A percentile compares a stretch with the other conserved stretches of the same genome.
These are phyloP conservation scores for Lordiphosa fenestrarum DNA, from an alignment of 2,888 invertebrate species.

Conservation along the genomic window DNA sequence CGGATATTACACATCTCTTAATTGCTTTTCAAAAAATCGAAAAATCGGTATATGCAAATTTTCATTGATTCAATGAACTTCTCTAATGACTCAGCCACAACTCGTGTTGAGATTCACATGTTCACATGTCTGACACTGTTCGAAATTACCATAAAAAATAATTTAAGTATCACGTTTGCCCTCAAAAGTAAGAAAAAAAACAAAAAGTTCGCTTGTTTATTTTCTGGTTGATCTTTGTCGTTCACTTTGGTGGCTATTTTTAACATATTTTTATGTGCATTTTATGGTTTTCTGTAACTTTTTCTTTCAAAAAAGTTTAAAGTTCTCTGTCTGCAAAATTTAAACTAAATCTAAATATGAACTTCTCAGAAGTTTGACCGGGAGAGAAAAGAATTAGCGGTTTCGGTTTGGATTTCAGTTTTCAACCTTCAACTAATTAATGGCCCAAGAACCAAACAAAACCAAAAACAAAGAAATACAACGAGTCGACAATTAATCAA, in stretches of 20 bases:
- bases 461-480: neutral
- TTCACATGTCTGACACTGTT: conserved; percentile 13
- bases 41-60: conserved; percentile 3
- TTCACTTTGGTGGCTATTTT: conserved; percentile 36
- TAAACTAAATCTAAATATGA: conserved; percentile 9
- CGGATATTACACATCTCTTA: conserved; percentile 41
- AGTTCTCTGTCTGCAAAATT: conserved; percentile 27
- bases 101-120: conserved; percentile 45
- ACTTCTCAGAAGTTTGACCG: neutral
- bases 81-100: conserved; percentile 18
- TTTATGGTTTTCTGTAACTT: conserved; percentile 41
- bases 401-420: neutral
- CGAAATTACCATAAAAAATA: conserved; percentile 49
- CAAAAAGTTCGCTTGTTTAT: conserved; percentile 21
- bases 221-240: conserved; percentile 8
- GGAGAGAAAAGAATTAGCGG: neutral
- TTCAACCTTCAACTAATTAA: conserved; percentile 41
- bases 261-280: conserved; percentile 27
- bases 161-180: conserved; percentile 65
- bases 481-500: conserved; percentile 15
- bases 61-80: conserved; percentile 40
- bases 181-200: conserved; percentile 34
- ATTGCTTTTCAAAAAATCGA: conserved; percentile 12
- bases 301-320: conserved; percentile 25
- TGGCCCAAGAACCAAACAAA: conserved; percentile 10